Conservation (phyloP, 2,888 invertebrate genomes). For the Oasisia sp. region DNA sequence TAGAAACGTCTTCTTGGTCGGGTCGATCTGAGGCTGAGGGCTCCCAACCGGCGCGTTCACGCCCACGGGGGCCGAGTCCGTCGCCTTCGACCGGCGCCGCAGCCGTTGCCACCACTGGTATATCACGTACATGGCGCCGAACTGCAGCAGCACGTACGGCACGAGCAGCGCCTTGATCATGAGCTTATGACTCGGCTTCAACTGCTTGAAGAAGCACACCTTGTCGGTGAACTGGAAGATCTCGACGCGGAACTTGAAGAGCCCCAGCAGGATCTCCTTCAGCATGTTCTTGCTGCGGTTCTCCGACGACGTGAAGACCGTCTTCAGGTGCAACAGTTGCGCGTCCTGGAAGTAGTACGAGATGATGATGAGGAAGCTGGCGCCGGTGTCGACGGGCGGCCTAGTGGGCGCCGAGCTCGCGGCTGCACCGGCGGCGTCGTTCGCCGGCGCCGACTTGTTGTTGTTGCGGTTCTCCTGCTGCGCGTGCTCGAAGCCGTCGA, state of each 20-base stretch:
- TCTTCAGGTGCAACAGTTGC: constrained; percentile 40
- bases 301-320: constrained; percentile 35
- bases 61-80: neutral
- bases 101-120: constrained; percentile 29
- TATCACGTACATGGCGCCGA: constrained; percentile 36
- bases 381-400: constrained; percentile 38
- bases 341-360: constrained; percentile 46
- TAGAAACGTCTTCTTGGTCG: constrained; percentile 30
- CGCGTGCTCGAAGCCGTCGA: neutral
- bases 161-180: constrained; percentile 36
- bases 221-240: constrained; percentile 42
- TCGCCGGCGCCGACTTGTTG: neutral
- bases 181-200: constrained; percentile 34
- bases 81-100: neutral
- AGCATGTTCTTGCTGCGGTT: constrained; percentile 36
- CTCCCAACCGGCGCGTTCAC: neutral
- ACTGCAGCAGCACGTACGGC: constrained; percentile 39
- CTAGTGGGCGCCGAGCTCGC: neutral
- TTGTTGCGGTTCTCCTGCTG: constrained; percentile 24
- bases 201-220: constrained; percentile 37
- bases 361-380: constrained; percentile 43
- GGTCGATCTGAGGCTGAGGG: neutral
- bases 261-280: constrained; percentile 36
- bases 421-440: neutral
- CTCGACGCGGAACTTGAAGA: constrained; percentile 42